phyloP scores from a whole-genome alignment of 1,140 invertebrate species.

The Planococcus citri region DNA sequence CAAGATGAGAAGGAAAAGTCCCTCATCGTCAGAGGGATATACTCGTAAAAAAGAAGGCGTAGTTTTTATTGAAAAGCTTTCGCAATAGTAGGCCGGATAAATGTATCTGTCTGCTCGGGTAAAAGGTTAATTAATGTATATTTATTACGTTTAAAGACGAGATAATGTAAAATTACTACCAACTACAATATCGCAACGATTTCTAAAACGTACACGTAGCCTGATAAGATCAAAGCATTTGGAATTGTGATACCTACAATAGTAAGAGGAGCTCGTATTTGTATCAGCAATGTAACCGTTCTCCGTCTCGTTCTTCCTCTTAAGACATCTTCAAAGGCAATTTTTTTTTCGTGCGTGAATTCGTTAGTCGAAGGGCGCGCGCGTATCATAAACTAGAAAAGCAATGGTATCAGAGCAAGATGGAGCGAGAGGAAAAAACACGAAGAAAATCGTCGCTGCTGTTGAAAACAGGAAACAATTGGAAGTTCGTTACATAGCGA shows the following conservation, averaged over 20 bases:
- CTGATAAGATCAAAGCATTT: background rate
- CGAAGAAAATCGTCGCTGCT: too few relatives aligned
- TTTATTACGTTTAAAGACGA: background rate
- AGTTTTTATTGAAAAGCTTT: too few relatives aligned
- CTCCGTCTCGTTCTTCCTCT: too few relatives aligned
- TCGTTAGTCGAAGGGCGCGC: background rate
- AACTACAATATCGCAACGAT: background rate
- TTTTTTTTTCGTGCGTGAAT: background rate
- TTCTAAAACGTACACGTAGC: background rate
- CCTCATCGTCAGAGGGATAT: too few relatives aligned
- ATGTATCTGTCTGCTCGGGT: too few relatives aligned
- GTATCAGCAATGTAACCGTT: background rate
- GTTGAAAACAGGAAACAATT: conserved; percentile 1
- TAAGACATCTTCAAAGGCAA: background rate
- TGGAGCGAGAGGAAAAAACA: too few relatives aligned
- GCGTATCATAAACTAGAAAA: too few relatives aligned
- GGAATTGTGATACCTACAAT: background rate
- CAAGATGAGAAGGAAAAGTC: too few relatives aligned
- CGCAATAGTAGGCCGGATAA: too few relatives aligned
- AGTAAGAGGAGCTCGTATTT: background rate
- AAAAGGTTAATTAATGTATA: too few relatives aligned
- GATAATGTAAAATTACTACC: background rate
- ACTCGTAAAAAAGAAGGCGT: too few relatives aligned
- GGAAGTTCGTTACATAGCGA: background rate
- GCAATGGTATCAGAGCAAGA: too few relatives aligned